Percentiles rank a stretch among this genome's conserved stretches.
Conservation (phyloP, 2,888 invertebrate species). For the Creontiades dilutus region DNA sequence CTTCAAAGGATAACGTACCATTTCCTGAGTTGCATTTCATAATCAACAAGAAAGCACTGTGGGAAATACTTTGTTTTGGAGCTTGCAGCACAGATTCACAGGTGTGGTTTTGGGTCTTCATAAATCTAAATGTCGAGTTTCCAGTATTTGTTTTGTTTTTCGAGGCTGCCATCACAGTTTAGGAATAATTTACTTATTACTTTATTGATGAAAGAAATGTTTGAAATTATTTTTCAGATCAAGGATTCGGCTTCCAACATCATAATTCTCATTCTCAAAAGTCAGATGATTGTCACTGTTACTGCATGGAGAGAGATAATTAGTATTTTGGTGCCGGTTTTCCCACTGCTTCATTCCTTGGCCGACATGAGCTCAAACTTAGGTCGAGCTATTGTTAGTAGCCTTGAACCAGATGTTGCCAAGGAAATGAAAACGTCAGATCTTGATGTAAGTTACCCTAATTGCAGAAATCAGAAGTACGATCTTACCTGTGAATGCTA, state of each 20-base stretch:
- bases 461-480: not conserved
- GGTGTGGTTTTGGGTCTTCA: not conserved
- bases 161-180: no score
- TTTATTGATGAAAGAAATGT: not conserved
- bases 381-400: slow-evolving; percentile 83
- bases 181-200: not conserved
- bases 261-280: slow-evolving; percentile 83
- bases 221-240: slow-evolving; percentile 79
- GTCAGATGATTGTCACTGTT: slow-evolving; percentile 83
- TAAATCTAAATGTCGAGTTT: not conserved
- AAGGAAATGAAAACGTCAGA: slow-evolving; percentile 73
- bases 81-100: slow-evolving; percentile 77
- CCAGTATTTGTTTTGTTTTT: not conserved
- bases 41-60: slow-evolving; percentile 81
- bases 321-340: slow-evolving; percentile 81
- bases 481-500: not conserved
- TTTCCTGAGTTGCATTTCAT: slow-evolving; percentile 78
- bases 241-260: slow-evolving; percentile 82
- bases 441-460: slow-evolving; percentile 59
- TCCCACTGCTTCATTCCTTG: slow-evolving; percentile 83
- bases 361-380: slow-evolving; percentile 80
- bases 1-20: slow-evolving; percentile 70
- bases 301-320: slow-evolving; percentile 83
- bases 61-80: slow-evolving; percentile 84
- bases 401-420: slow-evolving; percentile 84